Percentiles rank a stretch among this genome's conserved stretches.
These are phyloP conservation scores for Gasteruption jaculator DNA, from an alignment of 2,888 invertebrate genomes.

Conservation along the genomic window DNA sequence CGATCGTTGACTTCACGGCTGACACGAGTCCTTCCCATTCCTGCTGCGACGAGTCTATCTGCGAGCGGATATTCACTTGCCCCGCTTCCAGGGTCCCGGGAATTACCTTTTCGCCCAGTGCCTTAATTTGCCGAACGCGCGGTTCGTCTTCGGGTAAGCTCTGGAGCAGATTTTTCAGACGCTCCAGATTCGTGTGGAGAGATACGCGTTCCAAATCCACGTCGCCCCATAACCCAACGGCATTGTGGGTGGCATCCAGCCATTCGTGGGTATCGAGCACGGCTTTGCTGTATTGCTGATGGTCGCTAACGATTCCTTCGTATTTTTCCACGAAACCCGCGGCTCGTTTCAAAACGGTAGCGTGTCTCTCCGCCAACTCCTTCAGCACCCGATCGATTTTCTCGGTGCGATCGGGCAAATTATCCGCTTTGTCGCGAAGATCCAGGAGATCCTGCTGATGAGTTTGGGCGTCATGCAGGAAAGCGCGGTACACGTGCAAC, in stretches of 20 bases:
- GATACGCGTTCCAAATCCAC: slow-evolving; percentile 78
- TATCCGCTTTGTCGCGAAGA: slow-evolving; percentile 74
- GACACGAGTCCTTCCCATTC: slow-evolving; percentile 84
- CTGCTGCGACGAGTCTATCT: slow-evolving; percentile 83
- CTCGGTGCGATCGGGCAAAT: slow-evolving; percentile 73
- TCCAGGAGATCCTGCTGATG: slow-evolving; percentile 83
- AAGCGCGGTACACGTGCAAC: slow-evolving; percentile 75
- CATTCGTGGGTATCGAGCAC: slow-evolving; percentile 84
- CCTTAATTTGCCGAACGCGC: slow-evolving; percentile 74
- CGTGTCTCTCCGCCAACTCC: slow-evolving; percentile 69
- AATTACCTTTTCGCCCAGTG: slow-evolving; percentile 84
- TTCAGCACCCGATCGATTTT: slow-evolving; percentile 69
- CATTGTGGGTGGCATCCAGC: slow-evolving; percentile 78
- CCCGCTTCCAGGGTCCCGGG: slow-evolving; percentile 81
- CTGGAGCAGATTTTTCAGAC: slow-evolving; percentile 70
- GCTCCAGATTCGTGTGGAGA: slow-evolving; percentile 80
- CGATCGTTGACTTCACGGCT: slow-evolving; percentile 72
- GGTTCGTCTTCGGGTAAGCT: slow-evolving; percentile 83
- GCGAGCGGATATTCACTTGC: slow-evolving; percentile 79
- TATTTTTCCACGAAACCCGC: slow-evolving; percentile 75
- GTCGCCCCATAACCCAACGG: slow-evolving; percentile 79
- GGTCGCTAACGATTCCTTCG: slow-evolving; percentile 83
- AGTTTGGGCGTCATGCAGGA: slow-evolving; percentile 76
- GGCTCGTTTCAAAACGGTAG: slow-evolving; percentile 64
- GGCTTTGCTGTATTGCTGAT: slow-evolving; percentile 83